Evolutionary conservation across 2,797 vertebrate species (phyloP), one percentile per base, ranked within the genome.

Genomic region (Psittacula derbiana): DNA sequence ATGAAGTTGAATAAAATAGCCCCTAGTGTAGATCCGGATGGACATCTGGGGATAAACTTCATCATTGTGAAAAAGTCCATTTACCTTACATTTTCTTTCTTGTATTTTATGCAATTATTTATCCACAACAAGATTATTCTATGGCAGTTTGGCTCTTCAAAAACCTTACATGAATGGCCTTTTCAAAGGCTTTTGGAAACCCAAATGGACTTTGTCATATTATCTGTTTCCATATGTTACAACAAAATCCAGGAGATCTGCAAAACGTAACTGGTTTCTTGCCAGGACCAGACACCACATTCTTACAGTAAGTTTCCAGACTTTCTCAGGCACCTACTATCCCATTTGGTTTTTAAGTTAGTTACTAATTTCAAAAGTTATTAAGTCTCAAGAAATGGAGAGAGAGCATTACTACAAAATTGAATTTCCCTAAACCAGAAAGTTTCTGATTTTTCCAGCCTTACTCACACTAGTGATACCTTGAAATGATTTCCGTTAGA

Each of bases 311-410:
- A 65, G 24, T 85, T 31, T 79, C 62, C 46, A 82, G 71, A 65
- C 2, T 92, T 94, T 84, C 65, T 88, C 16, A 78, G 73, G 50
- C 49, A 67, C 16, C 55, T 62, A 47, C 18, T 64, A 47, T 70
- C 24, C 20, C 30, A 46, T 90, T 88, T 78, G 40, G 70, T 90
- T 96, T 94, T 92, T n/a, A 40, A 88, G 73, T 70, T 60, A 80
- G 19, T 88, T 74, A 41, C 61, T 89, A 43, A 31, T 81, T 94
- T 93, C 78, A 72, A 33, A 86, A 79, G 33, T 74, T 72, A 55
- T 57, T 72, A 80, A 47, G 20, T 79, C 62, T 81, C 73, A 93
- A 81, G 80, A 79, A 90, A 79, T 27, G 5, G 44, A 93, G 61
- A 78, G 76, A 53, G 46, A 61, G 28, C 27, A 16, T 69, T 81